Conservation (phyloP, 2,888 invertebrate species). For the Ophioninae sp. region DNA sequence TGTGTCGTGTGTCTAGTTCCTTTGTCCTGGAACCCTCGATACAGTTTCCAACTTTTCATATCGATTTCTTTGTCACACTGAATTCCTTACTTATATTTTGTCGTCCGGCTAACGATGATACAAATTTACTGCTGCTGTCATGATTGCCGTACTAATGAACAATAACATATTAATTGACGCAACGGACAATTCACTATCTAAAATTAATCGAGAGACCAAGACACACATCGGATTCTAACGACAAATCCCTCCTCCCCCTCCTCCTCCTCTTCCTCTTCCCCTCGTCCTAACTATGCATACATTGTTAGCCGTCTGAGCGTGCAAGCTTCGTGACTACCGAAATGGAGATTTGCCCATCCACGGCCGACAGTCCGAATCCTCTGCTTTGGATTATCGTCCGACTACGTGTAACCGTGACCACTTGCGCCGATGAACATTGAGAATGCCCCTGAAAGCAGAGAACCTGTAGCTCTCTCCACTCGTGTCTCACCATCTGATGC, state of each 20-base stretch:
- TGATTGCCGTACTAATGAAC: no score
- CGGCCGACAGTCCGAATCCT: slow-evolving; percentile 11
- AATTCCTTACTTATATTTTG: background rate
- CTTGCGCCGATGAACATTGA: slow-evolving; percentile 41
- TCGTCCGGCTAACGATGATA: background rate
- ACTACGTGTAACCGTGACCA: slow-evolving; percentile 58
- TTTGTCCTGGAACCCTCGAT: background rate
- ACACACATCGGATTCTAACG: slow-evolving; percentile 25
- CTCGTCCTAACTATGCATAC: background rate
- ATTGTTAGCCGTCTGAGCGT: background rate
- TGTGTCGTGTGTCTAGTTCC: background rate
- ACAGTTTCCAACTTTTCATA: background rate
- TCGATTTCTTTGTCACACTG: background rate
- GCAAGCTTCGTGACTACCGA: slow-evolving; percentile 31
- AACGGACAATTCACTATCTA: slow-evolving; percentile 1
- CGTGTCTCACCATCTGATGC: slow-evolving; percentile 61
- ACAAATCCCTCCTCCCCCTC: background rate
- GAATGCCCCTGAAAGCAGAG: slow-evolving; percentile 9
- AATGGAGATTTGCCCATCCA: slow-evolving; percentile 29
- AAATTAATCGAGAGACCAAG: slow-evolving; percentile 1
- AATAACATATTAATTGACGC: background rate
- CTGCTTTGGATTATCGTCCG: slow-evolving; percentile 58
- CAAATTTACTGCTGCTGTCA: background rate
- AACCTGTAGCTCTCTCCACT: slow-evolving; percentile 25
- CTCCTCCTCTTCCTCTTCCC: background rate